Conservation (phyloP, 2,797 vertebrate genomes). For the Aphelocoma californica region DNA sequence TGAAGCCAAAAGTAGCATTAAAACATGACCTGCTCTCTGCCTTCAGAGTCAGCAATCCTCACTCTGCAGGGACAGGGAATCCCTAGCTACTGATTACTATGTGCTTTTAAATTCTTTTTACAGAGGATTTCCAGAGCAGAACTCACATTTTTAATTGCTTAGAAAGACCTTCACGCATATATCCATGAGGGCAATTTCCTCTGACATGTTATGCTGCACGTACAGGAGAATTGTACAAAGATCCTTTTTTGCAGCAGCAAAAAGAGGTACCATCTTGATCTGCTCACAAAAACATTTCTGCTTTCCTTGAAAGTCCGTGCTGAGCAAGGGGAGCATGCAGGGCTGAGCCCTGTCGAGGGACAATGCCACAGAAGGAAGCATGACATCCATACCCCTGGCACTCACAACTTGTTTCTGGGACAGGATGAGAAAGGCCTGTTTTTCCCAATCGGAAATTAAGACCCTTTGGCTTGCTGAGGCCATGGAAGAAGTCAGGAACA, state of each 20-base stretch:
- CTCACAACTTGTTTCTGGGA: not conserved
- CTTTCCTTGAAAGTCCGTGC: not conserved
- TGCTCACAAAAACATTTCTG: not conserved
- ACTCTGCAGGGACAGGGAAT: not conserved
- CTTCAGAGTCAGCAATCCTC: not conserved
- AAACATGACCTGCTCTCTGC: not conserved
- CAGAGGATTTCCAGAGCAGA: not conserved
- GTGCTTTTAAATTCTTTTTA: not conserved
- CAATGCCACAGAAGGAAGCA: not conserved
- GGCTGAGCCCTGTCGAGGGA: not conserved
- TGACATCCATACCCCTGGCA: not conserved
- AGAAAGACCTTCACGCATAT: accelerated
- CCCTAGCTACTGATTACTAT: not conserved
- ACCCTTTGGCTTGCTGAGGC: not conserved
- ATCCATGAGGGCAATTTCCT: not conserved
- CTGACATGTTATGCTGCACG: not conserved
- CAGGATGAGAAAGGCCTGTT: not conserved
- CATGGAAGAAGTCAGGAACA: not conserved
- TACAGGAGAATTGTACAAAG: not conserved
- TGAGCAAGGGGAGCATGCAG: accelerated
- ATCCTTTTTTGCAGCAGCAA: not conserved
- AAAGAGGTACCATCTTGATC: not conserved
- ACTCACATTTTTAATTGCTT: not conserved
- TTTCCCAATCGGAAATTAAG: not conserved
- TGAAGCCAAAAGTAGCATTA: not conserved